Conservation (phyloP, 2,888 invertebrate genomes). For the Calameuta idolon region DNA sequence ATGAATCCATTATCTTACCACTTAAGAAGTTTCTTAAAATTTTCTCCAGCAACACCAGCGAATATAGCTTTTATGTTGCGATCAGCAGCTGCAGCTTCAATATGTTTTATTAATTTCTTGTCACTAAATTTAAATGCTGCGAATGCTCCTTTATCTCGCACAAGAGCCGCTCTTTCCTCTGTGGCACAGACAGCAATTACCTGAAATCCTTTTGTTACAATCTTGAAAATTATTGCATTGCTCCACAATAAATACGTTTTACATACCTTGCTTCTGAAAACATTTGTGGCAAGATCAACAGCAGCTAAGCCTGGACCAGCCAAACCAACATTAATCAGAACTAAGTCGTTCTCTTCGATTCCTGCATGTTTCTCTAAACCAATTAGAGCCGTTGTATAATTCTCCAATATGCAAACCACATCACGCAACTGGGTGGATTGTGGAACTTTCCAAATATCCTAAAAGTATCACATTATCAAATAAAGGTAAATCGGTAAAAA, state of each 20-base stretch:
- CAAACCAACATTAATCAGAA: slow-evolving; percentile 76
- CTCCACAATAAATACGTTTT: background rate
- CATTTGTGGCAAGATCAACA: slow-evolving; percentile 77
- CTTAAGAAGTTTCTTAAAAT: slow-evolving; percentile 71
- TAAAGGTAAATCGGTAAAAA: slow-evolving; percentile 65
- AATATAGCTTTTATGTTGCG: slow-evolving; percentile 75
- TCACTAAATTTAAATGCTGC: slow-evolving; percentile 73
- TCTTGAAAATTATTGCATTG: slow-evolving; percentile 1
- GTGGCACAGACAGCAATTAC: slow-evolving; percentile 78
- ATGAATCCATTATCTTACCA: slow-evolving; percentile 68
- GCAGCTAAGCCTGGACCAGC: slow-evolving; percentile 76
- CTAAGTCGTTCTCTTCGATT: slow-evolving; percentile 69
- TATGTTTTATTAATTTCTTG: slow-evolving; percentile 69
- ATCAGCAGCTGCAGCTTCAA: slow-evolving; percentile 71
- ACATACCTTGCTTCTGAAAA: slow-evolving; percentile 74
- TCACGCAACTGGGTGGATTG: slow-evolving; percentile 69
- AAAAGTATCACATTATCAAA: slow-evolving; percentile 14
- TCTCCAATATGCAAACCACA: slow-evolving; percentile 72
- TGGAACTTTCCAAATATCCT: slow-evolving; percentile 74
- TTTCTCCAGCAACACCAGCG: slow-evolving; percentile 74
- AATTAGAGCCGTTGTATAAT: slow-evolving; percentile 76
- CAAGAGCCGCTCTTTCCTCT: slow-evolving; percentile 71
- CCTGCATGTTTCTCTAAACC: slow-evolving; percentile 72
- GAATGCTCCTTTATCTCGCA: slow-evolving; percentile 75
- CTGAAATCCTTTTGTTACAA: slow-evolving; percentile 55